phyloP scores from a whole-genome alignment of 2,797 vertebrate species.

The Anomalospiza imberbis region DNA sequence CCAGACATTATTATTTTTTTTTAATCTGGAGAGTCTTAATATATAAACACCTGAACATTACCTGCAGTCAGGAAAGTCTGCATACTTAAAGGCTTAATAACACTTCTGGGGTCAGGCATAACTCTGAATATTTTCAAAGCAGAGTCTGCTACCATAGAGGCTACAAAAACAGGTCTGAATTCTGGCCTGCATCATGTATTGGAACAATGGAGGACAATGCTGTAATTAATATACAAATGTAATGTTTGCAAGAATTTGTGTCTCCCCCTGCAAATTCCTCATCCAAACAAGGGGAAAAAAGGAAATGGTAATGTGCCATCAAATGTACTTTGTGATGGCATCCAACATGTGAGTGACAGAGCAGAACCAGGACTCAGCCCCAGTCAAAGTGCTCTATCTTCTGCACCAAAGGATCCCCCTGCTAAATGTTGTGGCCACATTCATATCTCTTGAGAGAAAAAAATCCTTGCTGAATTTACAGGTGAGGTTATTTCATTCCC shows the following conservation, averaged over 20 bases:
- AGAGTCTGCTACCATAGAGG: not conserved
- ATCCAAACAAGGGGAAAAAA: not conserved
- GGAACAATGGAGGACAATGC: not conserved
- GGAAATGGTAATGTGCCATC: not conserved
- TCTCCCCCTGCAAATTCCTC: not conserved
- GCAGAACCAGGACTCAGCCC: not conserved
- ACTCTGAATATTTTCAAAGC: not conserved
- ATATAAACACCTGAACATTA: not conserved
- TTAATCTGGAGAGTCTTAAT: not conserved
- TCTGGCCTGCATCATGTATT: not conserved
- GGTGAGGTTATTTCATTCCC: not conserved
- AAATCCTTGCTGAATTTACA: not conserved
- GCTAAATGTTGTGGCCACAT: not conserved
- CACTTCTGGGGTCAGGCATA: not conserved
- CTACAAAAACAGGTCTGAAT: not conserved
- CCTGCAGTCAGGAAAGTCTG: not conserved
- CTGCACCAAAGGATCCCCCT: not conserved
- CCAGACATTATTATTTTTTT: not conserved
- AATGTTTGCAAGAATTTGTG: not conserved
- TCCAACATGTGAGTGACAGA: not conserved
- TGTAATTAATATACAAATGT: not conserved
- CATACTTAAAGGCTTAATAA: not conserved
- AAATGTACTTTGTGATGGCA: not conserved
- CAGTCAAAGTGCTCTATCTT: not conserved
- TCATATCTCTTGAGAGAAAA: not conserved